phyloP scores from a whole-genome alignment of 2,797 vertebrate species.

The Syngnathus rostellatus region DNA sequence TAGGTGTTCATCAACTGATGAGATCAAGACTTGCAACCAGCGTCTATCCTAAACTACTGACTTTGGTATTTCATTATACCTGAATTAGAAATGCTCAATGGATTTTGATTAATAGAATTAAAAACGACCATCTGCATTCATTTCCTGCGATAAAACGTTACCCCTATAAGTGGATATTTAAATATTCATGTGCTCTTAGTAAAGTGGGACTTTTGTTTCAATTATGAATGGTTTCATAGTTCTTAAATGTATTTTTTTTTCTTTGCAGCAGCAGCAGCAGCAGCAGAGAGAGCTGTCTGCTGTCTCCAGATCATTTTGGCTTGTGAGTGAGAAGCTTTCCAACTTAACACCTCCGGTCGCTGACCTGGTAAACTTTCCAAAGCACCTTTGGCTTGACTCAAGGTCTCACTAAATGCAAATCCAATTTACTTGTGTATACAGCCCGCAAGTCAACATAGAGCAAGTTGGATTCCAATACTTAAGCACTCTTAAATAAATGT shows the following conservation, averaged over 20 bases:
- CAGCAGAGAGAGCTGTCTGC: neutral
- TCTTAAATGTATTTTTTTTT: neutral
- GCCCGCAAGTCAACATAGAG: constrained; percentile 15
- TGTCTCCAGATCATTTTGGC: constrained; percentile 25
- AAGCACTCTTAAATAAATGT: neutral
- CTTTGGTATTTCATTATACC: neutral
- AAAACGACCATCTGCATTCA: neutral
- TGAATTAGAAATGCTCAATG: neutral
- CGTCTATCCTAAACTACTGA: too few species aligned
- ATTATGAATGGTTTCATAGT: neutral
- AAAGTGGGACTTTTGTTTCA: neutral
- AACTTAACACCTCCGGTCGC: constrained; percentile 39
- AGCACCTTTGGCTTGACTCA: constrained; percentile 41
- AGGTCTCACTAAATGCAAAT: constrained; percentile 49
- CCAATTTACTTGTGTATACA: constrained; percentile 49
- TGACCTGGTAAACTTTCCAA: constrained; percentile 53
- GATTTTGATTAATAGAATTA: neutral
- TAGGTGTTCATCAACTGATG: too few species aligned
- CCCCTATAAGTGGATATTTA: neutral
- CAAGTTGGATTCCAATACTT: neutral
- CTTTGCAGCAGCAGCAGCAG: neutral
- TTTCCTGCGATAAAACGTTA: neutral
- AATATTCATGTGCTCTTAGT: neutral
- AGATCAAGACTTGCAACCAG: too few species aligned
- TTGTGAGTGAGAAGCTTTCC: constrained; percentile 34